phyloP scores from a whole-genome alignment of 2,888 invertebrate species.

The Xylophagus ater region DNA sequence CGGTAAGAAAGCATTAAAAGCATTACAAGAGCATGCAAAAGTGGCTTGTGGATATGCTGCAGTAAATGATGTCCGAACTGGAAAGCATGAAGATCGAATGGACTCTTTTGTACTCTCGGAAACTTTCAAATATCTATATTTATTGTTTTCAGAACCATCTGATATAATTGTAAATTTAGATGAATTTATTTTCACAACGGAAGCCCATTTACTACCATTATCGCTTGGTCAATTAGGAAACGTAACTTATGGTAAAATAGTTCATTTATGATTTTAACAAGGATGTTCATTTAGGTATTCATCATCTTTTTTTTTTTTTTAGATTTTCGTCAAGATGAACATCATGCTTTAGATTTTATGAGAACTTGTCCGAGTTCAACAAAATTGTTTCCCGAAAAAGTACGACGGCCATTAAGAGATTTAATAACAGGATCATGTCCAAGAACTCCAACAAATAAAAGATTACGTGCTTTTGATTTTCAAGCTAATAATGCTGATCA shows the following conservation, averaged over 20 bases:
- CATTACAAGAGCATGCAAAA: constrained; percentile 78
- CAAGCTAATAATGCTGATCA: constrained; percentile 80
- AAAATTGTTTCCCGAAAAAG: constrained; percentile 70
- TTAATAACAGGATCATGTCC: constrained; percentile 75
- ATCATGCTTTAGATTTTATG: constrained; percentile 42
- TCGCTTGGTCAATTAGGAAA: constrained; percentile 57
- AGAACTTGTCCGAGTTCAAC: constrained; percentile 77
- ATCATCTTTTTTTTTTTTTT: constrained; percentile 19
- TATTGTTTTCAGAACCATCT: constrained; percentile 80
- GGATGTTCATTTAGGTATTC: background rate
- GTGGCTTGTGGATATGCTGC: constrained; percentile 97
- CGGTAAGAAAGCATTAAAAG: constrained; percentile 77
- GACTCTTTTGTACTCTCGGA: constrained; percentile 97
- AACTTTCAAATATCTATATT: constrained; percentile 93
- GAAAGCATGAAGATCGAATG: constrained; percentile 90
- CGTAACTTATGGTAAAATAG: constrained; percentile 38
- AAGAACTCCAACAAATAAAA: constrained; percentile 46
- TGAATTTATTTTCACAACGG: constrained; percentile 83
- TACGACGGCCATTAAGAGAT: constrained; percentile 72
- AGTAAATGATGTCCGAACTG: constrained; percentile 87
- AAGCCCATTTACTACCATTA: constrained; percentile 90
- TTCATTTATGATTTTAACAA: background rate
- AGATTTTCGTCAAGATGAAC: constrained; percentile 44
- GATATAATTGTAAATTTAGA: constrained; percentile 74
- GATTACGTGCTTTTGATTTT: constrained; percentile 59